These are phyloP conservation scores for Zootermopsis nevadensis DNA, from an alignment of 2,888 invertebrate genomes.

Conservation along the genomic window DNA sequence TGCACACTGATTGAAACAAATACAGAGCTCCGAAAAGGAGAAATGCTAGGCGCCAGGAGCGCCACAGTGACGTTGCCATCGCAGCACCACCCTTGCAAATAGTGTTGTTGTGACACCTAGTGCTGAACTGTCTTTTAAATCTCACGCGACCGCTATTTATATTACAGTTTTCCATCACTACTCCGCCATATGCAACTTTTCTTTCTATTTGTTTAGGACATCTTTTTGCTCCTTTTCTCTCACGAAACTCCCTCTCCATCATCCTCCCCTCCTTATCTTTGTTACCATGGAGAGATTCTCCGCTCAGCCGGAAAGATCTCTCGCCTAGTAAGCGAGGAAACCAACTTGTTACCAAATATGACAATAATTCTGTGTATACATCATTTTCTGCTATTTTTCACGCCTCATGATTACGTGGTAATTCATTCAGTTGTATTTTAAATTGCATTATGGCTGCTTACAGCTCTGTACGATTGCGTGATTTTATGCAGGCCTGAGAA, in stretches of 20 bases:
- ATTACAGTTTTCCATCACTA: conserved; percentile 35
- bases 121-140: neutral
- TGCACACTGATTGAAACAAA: conserved; percentile 33
- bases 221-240: conserved; percentile 1
- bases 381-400: neutral
- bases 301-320: conserved; percentile 39
- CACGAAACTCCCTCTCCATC: neutral
- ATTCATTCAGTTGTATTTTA: neutral
- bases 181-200: conserved; percentile 28
- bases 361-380: neutral
- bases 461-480: neutral
- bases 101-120: neutral
- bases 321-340: conserved; percentile 8
- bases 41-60: conserved; percentile 30
- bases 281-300: conserved; percentile 13
- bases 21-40: conserved; percentile 39
- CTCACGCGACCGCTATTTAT: conserved; percentile 13
- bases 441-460: neutral
- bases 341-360: neutral
- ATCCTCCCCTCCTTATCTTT: neutral
- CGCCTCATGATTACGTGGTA: neutral
- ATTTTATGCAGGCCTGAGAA: neutral
- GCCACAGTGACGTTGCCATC: conserved; percentile 33
- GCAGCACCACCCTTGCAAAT: neutral
- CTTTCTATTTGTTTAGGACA: neutral